Percentiles rank a stretch among this genome's conserved stretches.
These are phyloP conservation scores for Caenorhabditis angaria DNA, from an alignment of 2,888 invertebrate genomes.

Conservation along the genomic window DNA sequence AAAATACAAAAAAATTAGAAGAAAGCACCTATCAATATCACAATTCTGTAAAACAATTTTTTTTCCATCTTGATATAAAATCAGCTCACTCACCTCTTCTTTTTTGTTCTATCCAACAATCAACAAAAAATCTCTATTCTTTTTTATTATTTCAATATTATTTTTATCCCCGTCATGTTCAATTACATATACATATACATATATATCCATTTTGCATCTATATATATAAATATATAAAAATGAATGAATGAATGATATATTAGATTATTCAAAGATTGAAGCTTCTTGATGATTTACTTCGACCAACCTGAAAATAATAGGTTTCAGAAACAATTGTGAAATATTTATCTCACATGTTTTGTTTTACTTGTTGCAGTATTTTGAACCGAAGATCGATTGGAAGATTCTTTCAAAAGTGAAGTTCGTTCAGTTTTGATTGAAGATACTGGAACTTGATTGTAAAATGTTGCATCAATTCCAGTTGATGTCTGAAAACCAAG, in stretches of 20 bases:
- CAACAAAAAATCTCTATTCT: not conserved
- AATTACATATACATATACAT: constrained; percentile 5
- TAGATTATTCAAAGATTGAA: constrained; percentile 32
- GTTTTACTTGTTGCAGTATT: not conserved
- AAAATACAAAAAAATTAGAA: not conserved
- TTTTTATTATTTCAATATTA: not conserved
- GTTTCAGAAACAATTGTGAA: not conserved
- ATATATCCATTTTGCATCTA: not conserved
- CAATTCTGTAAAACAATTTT: not conserved
- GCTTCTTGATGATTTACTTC: constrained; percentile 38
- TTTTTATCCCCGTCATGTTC: constrained; percentile 6
- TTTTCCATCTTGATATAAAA: not conserved
- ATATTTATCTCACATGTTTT: not conserved
- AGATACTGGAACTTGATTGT: constrained; percentile 19
- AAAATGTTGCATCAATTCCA: constrained; percentile 39
- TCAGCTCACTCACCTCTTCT: constrained; percentile 5
- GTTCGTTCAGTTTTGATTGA: constrained; percentile 14
- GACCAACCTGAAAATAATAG: constrained; percentile 31
- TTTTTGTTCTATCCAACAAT: too few relatives aligned
- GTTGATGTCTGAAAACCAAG: constrained; percentile 3
- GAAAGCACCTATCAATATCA: constrained; percentile 4
- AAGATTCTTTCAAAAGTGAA: constrained; percentile 5
- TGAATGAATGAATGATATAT: constrained; percentile 1
- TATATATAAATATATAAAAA: constrained; percentile 1
- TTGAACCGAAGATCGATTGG: constrained; percentile 3